Evolutionary conservation across 1,140 invertebrate genomes (phyloP).

Genomic region (Drosophila orosa): DNA sequence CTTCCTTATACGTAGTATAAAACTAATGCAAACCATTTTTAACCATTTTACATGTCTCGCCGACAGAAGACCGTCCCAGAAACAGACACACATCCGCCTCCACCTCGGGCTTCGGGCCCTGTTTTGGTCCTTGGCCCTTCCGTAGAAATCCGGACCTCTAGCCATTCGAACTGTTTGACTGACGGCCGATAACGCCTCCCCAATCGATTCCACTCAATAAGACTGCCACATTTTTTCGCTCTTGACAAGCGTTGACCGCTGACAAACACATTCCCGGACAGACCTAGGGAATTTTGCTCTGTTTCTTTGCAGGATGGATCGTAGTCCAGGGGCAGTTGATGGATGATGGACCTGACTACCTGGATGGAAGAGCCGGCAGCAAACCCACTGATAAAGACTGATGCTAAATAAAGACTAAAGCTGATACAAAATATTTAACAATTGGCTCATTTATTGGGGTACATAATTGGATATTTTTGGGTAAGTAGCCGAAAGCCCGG

Average conservation of each 20-base stretch:
- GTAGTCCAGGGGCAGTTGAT: no score
- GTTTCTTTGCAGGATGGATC: conserved; percentile 28
- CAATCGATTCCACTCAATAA: conserved; percentile 18
- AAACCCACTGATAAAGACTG: background rate
- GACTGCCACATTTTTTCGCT: conserved; percentile 43
- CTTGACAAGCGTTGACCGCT: conserved; percentile 18
- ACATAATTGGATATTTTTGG: background rate
- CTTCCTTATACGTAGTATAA: conserved; percentile 45
- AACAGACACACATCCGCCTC: conserved; percentile 46
- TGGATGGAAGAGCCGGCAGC: background rate
- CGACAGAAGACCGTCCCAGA: conserved; percentile 41
- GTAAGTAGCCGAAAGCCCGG: background rate
- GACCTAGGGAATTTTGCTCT: conserved; percentile 36
- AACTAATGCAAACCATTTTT: conserved; percentile 45
- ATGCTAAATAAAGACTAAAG: conserved; percentile 7
- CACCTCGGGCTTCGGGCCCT: conserved; percentile 9
- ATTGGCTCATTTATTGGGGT: background rate
- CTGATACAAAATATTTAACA: background rate
- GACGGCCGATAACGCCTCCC: background rate
- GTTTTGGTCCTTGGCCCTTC: conserved; percentile 14
- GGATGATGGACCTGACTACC: background rate
- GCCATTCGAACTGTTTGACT: conserved; percentile 40
- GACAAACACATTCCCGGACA: conserved; percentile 39
- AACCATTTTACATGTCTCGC: conserved; percentile 40
- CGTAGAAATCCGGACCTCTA: conserved; percentile 20